Base-by-base conservation (phyloP, 2,113 vertebrate genomes). In the Ceyx cyanopectus region DNA sequence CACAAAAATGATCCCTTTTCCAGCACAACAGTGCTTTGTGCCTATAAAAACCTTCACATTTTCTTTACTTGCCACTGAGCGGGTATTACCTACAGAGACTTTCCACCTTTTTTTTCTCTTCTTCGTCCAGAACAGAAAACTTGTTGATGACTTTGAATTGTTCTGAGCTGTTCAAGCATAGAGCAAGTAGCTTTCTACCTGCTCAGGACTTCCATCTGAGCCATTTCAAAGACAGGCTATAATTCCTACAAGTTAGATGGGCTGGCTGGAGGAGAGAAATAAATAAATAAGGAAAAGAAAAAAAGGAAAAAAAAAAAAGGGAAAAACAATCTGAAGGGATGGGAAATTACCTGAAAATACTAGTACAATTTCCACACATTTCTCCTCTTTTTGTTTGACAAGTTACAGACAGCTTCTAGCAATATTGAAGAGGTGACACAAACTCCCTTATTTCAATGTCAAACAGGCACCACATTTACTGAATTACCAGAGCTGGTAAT, bases 101-200 rank as follows among this genome's bases (percentile, higher is more conserved):
- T 72, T 32, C 83, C 57, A 51, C 54, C 40, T 66, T 62, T 84
- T 87, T 87, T 61, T 88, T 7, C 18, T 72, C 61, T 57, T 68
- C 77, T 96, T 90, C 92, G 88, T 94, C 79, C 69, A 68, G 82
- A 92, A 60, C 32, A 91, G 70, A 74, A 77, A 34, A 78, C 85
- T 89, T 95, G 87, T 89, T 95, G 93, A 86, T 82, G 86, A 53
- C 89, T 95, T 60, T 79, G 82, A 95, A 94, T 83, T 88, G 83
- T 90, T 97, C 87, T 60, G 73, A 97, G 85, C 87, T 9, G 24
- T 69, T 92, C 46, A 67, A 78, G 75, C 84, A 92, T 62, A 61
- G 13, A 93, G 81, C 74, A 81, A 85, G 75, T 80, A 66, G 45
- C 61, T 95, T 80, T 95, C 92, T 73, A 50, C n/a, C 85, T 74